Evolutionary conservation across 2,113 vertebrate genomes (phyloP), one percentile per base, ranked within the genome.

Genomic region (Puntigrus tetrazona): DNA sequence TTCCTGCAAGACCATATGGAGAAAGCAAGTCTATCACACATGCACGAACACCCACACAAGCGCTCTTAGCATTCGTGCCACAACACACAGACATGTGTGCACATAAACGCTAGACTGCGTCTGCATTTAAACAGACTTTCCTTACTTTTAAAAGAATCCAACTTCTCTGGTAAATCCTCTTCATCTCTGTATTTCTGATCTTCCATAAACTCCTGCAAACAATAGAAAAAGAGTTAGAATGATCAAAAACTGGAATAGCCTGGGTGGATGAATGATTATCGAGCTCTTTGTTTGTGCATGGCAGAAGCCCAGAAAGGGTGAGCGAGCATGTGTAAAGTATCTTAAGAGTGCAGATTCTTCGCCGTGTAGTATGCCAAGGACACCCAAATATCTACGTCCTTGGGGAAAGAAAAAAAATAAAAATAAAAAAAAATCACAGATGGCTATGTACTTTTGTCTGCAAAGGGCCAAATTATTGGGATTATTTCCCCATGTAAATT

Each of bases 111-210:
- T 38, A 6, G 34, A 72, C 55, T 73, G 20, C 36, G 41, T 27
- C 1, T 20, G 38, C 6, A 22, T 41, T 78, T 27, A 79, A 36
- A 63, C 13, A 5, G 41, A 16, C 55, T 25, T 14, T 52, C 41
- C 75, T 96, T 93, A 99, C 98, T 98, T 96, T 99, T 99, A 86
- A 97, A 97, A 75, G 95, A 93, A 2, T 96, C 94, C 63, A 99
- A 84, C 88, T 98, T 99, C 38, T 97, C 95, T 0, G 95, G 92
- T 88, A 99, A 92, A 89, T 97, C 95, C 59, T 99, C 97, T 88
- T 98, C 96, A 92, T 99, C 95, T 0, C 94, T 94, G 92, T 96
- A 99, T 90, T 99, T 99, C 86, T 98, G 97, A 91, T 99, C 97
- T 88, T 96, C 96, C 89, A 99, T 92, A 85, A 96, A 98, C 88